Base-by-base conservation (phyloP, 2,888 invertebrate species). In the Oligia fasciuncula region DNA sequence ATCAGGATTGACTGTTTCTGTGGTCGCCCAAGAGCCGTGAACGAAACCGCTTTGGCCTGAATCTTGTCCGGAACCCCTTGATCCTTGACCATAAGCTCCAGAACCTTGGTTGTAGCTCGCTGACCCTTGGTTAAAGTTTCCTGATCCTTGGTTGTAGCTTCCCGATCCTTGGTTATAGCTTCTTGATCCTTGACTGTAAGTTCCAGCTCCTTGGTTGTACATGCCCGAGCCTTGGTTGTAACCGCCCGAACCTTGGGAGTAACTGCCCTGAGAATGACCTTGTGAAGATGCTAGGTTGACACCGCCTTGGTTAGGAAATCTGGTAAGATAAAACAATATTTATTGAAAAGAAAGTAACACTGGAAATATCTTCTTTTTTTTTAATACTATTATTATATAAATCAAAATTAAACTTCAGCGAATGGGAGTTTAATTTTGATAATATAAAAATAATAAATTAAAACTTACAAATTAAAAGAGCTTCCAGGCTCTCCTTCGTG, bases 1-100 rank as follows among this genome's bases (percentile, higher is more conserved):
- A 23, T 97, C 95, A 57, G 95, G 91, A 85, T 97, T 97, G 8
- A 97, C 95, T 0, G 96, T 96, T 91, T 97, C 97, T 9, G 97
- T 97, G 0, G 97, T 97, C 2, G 95, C 95, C 95, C 95, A 96
- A 68, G 94, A 92, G 3, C 95, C 94, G 76, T 95, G 96, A 14
- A 96, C 93, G 77, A 96, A 96, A 1, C 83, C 74, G 0, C 83
- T 76, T 29, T 84, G 81, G 13, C 79, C 68, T 51, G 72, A 72
- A 54, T 83, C 87, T 69, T 90, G 89, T 0, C 85, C 77, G 49
- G 75, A 85, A 1, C 77, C 73, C 17, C 85, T 85, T n/a, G 85
- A 78, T 35, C 81, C 87, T 19, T 80, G 80, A n/a, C 72, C 85
- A 60, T 79, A 60, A 8, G 23, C 17, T 54, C 29, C 63, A 29